A percentile compares a stretch with the other conserved stretches of the same genome.
phyloP scores from a whole-genome alignment of 2,888 invertebrate species.

The Diaphora mendica region DNA sequence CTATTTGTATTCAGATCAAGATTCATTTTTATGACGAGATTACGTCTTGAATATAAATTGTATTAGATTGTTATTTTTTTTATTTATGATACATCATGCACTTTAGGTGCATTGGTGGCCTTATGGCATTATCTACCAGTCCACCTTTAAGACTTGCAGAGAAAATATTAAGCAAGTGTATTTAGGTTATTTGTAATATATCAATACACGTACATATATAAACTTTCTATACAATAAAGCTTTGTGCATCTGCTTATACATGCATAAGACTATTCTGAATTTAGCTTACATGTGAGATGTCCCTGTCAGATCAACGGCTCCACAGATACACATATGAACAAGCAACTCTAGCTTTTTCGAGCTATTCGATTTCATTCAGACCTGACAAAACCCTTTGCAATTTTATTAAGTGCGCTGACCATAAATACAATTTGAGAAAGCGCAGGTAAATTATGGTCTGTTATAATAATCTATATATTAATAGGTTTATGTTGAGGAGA shows the following conservation, averaged over 20 bases:
- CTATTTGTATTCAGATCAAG: constrained; percentile 23
- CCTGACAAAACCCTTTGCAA: background rate
- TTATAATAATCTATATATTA: too few relatives aligned
- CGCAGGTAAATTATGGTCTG: background rate
- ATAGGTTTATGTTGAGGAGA: too few relatives aligned
- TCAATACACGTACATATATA: too few relatives aligned
- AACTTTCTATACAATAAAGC: too few relatives aligned
- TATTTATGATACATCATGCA: too few relatives aligned
- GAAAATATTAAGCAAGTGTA: too few relatives aligned
- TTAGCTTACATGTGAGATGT: background rate
- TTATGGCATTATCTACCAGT: too few relatives aligned
- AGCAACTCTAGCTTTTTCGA: background rate
- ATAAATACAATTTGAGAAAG: background rate
- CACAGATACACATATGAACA: background rate
- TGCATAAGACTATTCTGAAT: background rate
- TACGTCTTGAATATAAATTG: constrained; percentile 9
- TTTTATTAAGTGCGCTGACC: background rate
- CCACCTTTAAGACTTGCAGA: too few relatives aligned
- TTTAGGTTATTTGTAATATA: too few relatives aligned
- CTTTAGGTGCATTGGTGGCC: too few relatives aligned
- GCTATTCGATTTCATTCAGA: background rate
- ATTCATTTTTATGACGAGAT: constrained; percentile 11
- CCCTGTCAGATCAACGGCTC: background rate
- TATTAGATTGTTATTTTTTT: background rate
- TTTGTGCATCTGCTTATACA: too few relatives aligned